Conservation (phyloP, 2,888 invertebrate genomes). For the Sussaba pulchella region DNA sequence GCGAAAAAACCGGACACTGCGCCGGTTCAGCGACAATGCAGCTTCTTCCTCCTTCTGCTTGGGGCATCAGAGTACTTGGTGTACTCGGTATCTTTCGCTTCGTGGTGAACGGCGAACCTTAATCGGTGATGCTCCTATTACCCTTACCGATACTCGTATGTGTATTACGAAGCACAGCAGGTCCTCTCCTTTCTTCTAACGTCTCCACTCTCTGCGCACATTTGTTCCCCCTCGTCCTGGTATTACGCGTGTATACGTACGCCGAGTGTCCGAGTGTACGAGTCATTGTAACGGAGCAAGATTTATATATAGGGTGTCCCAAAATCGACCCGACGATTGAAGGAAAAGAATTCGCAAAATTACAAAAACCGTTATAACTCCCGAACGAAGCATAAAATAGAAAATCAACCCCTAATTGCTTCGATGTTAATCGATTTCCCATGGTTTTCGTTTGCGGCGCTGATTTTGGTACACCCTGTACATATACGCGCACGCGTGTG, state of each 20-base stretch:
- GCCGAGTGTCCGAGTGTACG: not conserved
- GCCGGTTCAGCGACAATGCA: slow-evolving; percentile 19
- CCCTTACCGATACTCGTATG: slow-evolving; percentile 26
- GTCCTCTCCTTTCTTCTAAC: slow-evolving; percentile 49
- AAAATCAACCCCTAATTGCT: too few species aligned
- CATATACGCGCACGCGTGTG: not conserved
- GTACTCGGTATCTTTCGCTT: too few species aligned
- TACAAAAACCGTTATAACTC: too few species aligned
- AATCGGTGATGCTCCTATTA: slow-evolving; percentile 75
- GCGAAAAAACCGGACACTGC: slow-evolving; percentile 68
- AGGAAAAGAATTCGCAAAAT: too few species aligned
- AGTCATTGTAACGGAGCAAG: too few species aligned
- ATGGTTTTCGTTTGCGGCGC: slow-evolving; percentile 8
- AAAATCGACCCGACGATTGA: too few species aligned
- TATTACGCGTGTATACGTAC: not conserved
- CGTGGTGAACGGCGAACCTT: slow-evolving; percentile 67
- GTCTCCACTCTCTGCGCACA: slow-evolving; percentile 40
- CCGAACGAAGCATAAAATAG: too few species aligned
- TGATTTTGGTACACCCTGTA: slow-evolving; percentile 12
- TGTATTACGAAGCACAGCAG: slow-evolving; percentile 39
- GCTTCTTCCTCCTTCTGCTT: slow-evolving; percentile 55
- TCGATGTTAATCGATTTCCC: not conserved
- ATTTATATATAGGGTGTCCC: too few species aligned
- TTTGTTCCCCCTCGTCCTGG: slow-evolving; percentile 30
- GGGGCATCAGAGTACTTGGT: not conserved